Evolutionary conservation across 2,888 invertebrate genomes (phyloP).

Genomic region (Dryomyza anilis): DNA sequence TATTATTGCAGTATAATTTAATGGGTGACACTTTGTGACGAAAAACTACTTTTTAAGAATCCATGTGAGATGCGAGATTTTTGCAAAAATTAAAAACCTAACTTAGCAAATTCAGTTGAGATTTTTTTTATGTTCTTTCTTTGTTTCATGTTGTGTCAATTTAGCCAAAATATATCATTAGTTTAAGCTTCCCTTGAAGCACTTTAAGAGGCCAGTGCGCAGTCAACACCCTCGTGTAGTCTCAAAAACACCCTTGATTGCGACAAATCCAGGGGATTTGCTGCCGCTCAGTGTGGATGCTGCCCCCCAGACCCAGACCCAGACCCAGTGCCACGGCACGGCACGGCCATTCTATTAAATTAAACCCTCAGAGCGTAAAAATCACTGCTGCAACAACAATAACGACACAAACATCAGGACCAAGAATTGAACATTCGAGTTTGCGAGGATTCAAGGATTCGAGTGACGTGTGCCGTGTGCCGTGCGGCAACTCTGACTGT

Average conservation of each 20-base stretch:
- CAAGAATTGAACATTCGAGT: neutral
- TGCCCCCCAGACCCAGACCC: constrained; percentile 3
- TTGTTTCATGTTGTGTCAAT: neutral
- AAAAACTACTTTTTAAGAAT: too few species aligned
- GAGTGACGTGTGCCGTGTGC: constrained; percentile 17
- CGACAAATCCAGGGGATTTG: constrained; percentile 43
- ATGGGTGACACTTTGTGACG: too few species aligned
- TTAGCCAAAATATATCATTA: neutral
- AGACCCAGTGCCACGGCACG: neutral
- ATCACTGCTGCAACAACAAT: constrained; percentile 1
- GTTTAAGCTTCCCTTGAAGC: constrained; percentile 2
- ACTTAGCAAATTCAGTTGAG: too few species aligned
- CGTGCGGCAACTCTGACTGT: neutral
- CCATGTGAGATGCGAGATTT: too few species aligned
- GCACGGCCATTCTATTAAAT: constrained; percentile 20
- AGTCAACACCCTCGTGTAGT: neutral
- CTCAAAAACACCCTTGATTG: constrained; percentile 38
- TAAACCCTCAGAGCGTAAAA: constrained; percentile 10
- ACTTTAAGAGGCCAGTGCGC: neutral
- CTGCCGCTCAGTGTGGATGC: constrained; percentile 34
- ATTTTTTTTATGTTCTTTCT: neutral
- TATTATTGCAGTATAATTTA: constrained; percentile 21
- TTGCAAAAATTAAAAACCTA: too few species aligned
- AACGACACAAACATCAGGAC: neutral
- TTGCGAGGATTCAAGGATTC: neutral